phyloP scores from a whole-genome alignment of 2,888 invertebrate genomes.

The Volucella inflata region DNA sequence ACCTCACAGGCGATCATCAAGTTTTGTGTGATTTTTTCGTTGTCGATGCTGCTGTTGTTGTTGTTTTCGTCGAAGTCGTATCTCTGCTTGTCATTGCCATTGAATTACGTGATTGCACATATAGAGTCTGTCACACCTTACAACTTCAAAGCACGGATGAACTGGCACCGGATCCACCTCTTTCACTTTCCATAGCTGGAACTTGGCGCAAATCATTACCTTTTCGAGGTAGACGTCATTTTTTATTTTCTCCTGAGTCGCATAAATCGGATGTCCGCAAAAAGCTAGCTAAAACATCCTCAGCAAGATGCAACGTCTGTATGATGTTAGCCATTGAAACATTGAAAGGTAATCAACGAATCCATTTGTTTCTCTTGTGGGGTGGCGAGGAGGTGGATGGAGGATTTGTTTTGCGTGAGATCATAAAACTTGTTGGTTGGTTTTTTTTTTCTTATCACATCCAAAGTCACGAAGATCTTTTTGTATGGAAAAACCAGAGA shows the following conservation, averaged over 20 bases:
- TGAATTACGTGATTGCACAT: conserved; percentile 61
- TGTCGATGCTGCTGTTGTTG: too few relatives aligned
- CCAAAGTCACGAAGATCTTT: conserved; percentile 64
- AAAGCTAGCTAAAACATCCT: conserved; percentile 39
- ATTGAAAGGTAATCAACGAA: conserved; percentile 53
- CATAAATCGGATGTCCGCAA: conserved; percentile 68
- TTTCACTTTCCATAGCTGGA: conserved; percentile 63
- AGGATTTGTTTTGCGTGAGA: background rate
- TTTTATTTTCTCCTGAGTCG: conserved; percentile 46
- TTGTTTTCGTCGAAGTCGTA: too few relatives aligned
- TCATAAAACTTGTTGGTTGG: too few relatives aligned
- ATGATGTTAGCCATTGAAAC: conserved; percentile 21
- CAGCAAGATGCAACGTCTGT: conserved; percentile 1
- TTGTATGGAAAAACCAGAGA: conserved; percentile 66
- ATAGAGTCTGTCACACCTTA: conserved; percentile 55
- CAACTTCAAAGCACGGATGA: conserved; percentile 22
- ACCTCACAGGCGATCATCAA: conserved; percentile 20
- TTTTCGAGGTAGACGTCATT: conserved; percentile 45
- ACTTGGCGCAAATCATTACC: conserved; percentile 54
- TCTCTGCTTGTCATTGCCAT: conserved; percentile 60
- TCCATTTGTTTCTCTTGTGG: conserved; percentile 5
- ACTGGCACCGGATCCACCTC: conserved; percentile 33
- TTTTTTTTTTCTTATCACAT: conserved; percentile 39
- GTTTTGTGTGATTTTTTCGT: conserved; percentile 20
- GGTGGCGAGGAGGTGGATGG: conserved; percentile 3